phyloP scores from a whole-genome alignment of 2,888 invertebrate genomes.

The Drosophila anceps region DNA sequence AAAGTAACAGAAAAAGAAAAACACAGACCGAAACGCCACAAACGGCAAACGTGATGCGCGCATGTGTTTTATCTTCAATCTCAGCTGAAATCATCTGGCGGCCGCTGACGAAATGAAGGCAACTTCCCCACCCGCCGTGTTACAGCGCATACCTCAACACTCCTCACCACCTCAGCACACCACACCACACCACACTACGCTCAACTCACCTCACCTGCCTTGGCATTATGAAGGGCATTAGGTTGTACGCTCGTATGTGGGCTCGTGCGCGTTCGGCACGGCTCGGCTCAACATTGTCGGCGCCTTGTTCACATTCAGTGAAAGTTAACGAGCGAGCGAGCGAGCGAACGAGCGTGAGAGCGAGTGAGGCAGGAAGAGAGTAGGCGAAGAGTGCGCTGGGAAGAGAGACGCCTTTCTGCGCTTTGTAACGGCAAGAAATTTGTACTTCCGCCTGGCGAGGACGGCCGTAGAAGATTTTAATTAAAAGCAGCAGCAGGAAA shows the following conservation, averaged over 20 bases:
- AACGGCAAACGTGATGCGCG: slow-evolving; percentile 76
- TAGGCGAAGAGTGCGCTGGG: background rate
- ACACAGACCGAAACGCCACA: slow-evolving; percentile 56
- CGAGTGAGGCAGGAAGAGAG: background rate
- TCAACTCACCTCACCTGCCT: slow-evolving; percentile 39
- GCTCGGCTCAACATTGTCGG: slow-evolving; percentile 19
- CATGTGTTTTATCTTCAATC: slow-evolving; percentile 80
- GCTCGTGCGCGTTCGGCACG: slow-evolving; percentile 43
- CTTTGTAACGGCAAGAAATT: slow-evolving; percentile 72
- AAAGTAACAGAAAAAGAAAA: slow-evolving; percentile 40
- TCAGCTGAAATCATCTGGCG: slow-evolving; percentile 77
- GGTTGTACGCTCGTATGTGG: slow-evolving; percentile 59
- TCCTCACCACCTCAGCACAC: background rate
- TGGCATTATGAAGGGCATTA: slow-evolving; percentile 76
- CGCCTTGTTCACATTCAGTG: slow-evolving; percentile 24
- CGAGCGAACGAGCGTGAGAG: background rate
- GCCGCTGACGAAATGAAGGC: slow-evolving; percentile 49
- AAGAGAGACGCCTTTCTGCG: slow-evolving; percentile 33
- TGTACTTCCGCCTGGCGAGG: slow-evolving; percentile 69
- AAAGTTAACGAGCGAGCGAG: background rate
- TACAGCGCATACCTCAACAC: slow-evolving; percentile 14
- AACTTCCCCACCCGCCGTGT: slow-evolving; percentile 16
- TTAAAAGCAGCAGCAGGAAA: slow-evolving; percentile 81
- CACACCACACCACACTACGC: slow-evolving; percentile 6
- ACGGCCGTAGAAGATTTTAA: slow-evolving; percentile 71